phyloP scores from a whole-genome alignment of 37 sponge, comb jelly and placozoan genomes.

The Halichondria panicea region DNA sequence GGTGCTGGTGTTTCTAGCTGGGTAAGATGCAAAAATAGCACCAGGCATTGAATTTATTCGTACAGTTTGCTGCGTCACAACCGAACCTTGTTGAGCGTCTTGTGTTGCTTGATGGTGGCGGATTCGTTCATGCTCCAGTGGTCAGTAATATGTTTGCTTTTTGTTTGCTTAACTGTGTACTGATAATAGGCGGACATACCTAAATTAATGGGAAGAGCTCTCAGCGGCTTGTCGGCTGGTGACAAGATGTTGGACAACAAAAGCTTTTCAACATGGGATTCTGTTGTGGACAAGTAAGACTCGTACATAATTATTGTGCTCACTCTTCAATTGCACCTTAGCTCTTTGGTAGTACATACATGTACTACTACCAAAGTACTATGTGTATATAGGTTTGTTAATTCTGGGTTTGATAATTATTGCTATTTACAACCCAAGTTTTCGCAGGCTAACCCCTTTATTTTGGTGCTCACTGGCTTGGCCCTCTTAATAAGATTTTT shows the following conservation, averaged over 20 bases:
- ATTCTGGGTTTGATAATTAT: neutral
- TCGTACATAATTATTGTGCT: slow-evolving; percentile 4
- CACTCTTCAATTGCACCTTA: neutral
- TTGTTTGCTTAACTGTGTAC: neutral
- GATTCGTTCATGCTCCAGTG: slow-evolving; percentile 18
- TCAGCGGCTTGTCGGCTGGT: neutral
- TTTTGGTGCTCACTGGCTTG: too few relatives aligned
- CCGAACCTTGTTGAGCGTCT: slow-evolving; percentile 44
- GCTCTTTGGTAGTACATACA: neutral
- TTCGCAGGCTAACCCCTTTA: too few relatives aligned
- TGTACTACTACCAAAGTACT: neutral
- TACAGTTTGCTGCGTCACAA: slow-evolving; percentile 61
- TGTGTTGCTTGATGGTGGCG: slow-evolving; percentile 39
- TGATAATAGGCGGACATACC: slow-evolving; percentile 42
- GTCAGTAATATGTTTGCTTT: neutral
- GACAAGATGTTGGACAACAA: slow-evolving; percentile 15
- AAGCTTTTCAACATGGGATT: slow-evolving; percentile 54
- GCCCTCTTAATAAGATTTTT: too few relatives aligned
- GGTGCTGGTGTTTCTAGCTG: slow-evolving; percentile 41
- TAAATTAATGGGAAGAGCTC: slow-evolving; percentile 23
- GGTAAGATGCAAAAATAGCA: slow-evolving; percentile 12
- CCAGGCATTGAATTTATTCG: neutral
- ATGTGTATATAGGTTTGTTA: neutral
- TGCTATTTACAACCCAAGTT: too few relatives aligned
- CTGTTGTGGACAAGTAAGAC: slow-evolving; percentile 36